Conservation (phyloP, 2,888 invertebrate species). For the Leptinotarsa peninsularis region DNA sequence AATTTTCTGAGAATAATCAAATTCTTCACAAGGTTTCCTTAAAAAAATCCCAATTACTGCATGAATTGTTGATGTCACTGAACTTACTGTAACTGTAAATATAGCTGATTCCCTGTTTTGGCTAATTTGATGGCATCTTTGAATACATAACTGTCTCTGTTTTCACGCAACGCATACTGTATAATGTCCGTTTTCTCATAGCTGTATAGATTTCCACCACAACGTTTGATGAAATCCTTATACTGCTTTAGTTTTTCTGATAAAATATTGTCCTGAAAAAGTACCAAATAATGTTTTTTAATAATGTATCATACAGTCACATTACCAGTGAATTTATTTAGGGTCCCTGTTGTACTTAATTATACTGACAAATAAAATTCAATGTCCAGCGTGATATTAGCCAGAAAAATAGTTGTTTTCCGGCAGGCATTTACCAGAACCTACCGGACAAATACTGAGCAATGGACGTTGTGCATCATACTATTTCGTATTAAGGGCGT, state of each 20-base stretch:
- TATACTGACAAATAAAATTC: too few relatives aligned
- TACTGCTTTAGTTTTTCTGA: constrained; percentile 69
- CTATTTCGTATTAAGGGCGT: too few relatives aligned
- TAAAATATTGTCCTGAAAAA: constrained; percentile 66
- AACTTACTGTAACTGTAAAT: constrained; percentile 73
- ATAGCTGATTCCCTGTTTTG: constrained; percentile 68
- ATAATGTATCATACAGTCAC: background rate
- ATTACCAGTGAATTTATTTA: background rate
- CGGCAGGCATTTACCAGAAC: too few relatives aligned
- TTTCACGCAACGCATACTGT: constrained; percentile 77
- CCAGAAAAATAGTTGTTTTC: too few relatives aligned
- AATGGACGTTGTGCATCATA: too few relatives aligned
- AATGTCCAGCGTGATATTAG: too few relatives aligned
- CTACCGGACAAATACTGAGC: too few relatives aligned
- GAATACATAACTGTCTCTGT: constrained; percentile 71
- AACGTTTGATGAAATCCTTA: constrained; percentile 72
- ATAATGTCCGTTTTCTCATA: constrained; percentile 75
- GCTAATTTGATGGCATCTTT: constrained; percentile 66
- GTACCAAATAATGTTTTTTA: constrained; percentile 17
- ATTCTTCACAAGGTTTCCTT: constrained; percentile 54
- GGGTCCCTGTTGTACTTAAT: background rate
- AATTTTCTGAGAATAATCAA: constrained; percentile 66
- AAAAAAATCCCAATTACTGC: constrained; percentile 23
- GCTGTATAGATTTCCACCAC: constrained; percentile 73
- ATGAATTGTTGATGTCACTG: constrained; percentile 6